phyloP scores from a whole-genome alignment of 2,797 vertebrate genomes.

The Poecilia wingei region DNA sequence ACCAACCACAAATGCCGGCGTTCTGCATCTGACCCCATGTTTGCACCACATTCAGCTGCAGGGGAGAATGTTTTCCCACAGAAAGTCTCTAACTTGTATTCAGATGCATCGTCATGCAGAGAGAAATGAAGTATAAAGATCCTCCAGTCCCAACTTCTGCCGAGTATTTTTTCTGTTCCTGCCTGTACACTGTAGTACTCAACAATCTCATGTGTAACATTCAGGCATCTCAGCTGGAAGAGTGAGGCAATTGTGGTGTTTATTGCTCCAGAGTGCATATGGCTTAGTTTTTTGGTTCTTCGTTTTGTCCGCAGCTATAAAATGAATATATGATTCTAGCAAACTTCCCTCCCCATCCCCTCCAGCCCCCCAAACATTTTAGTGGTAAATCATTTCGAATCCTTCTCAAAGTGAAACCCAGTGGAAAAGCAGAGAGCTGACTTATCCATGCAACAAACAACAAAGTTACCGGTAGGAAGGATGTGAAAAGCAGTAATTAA shows the following conservation, averaged over 20 bases:
- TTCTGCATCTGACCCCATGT: slow-evolving; percentile 1
- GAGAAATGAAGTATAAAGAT: neutral
- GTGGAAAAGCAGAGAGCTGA: neutral
- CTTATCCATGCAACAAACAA: neutral
- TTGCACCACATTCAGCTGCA: slow-evolving; percentile 1
- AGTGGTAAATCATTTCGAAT: too few relatives aligned
- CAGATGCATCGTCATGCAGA: slow-evolving; percentile 9
- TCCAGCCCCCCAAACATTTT: too few relatives aligned
- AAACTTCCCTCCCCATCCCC: neutral
- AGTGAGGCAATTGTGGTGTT: neutral
- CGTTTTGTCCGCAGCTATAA: neutral
- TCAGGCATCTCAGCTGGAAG: neutral
- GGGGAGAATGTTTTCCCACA: neutral
- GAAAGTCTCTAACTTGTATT: neutral
- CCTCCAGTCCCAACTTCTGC: neutral
- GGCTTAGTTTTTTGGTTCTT: neutral
- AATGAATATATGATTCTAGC: neutral
- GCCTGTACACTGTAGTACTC: neutral
- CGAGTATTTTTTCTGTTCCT: neutral
- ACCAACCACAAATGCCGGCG: neutral
- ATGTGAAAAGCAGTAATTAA: neutral
- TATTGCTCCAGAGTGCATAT: neutral
- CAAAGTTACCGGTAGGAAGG: neutral
- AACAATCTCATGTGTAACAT: neutral
- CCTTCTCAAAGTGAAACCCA: too few relatives aligned